Conservation (phyloP, 2,113 vertebrate genomes). For the Podarcis raffonei region DNA sequence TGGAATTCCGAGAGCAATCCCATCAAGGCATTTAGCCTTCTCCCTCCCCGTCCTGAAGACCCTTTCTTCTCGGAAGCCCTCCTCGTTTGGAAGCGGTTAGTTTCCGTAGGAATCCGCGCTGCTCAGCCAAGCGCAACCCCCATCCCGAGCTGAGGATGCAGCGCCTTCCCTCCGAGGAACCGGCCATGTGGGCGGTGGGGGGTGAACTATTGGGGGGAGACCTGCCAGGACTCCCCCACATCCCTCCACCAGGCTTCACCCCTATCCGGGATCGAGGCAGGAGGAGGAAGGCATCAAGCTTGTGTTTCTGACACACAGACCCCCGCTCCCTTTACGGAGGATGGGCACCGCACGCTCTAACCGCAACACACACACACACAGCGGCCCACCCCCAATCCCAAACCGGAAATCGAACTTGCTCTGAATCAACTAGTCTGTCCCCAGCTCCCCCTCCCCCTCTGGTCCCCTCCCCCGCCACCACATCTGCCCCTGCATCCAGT, state of each 20-base stretch:
- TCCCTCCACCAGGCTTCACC: not conserved
- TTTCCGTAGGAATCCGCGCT: too few species aligned
- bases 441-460: constrained; percentile 30
- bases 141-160: too few species aligned
- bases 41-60: not conserved
- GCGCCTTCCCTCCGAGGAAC: too few species aligned
- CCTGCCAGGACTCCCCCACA: too few species aligned
- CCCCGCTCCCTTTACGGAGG: not conserved
- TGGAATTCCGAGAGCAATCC: not conserved
- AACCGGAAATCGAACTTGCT: constrained; percentile 44
- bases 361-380: not conserved
- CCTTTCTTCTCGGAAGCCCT: too few species aligned
- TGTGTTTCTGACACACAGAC: not conserved
- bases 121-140: too few species aligned
- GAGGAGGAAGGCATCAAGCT: not conserved
- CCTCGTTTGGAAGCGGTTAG: too few species aligned
- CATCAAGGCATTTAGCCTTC: not conserved
- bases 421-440: constrained; percentile 36
- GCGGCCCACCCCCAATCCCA: not conserved
- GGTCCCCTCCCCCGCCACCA: not conserved
- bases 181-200: too few species aligned
- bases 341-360: too few species aligned
- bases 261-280: not conserved
- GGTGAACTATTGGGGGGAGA: too few species aligned
- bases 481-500: constrained; percentile 13